These are phyloP conservation scores for Cydia splendana DNA, from an alignment of 1,140 invertebrate genomes.

Conservation along the genomic window DNA sequence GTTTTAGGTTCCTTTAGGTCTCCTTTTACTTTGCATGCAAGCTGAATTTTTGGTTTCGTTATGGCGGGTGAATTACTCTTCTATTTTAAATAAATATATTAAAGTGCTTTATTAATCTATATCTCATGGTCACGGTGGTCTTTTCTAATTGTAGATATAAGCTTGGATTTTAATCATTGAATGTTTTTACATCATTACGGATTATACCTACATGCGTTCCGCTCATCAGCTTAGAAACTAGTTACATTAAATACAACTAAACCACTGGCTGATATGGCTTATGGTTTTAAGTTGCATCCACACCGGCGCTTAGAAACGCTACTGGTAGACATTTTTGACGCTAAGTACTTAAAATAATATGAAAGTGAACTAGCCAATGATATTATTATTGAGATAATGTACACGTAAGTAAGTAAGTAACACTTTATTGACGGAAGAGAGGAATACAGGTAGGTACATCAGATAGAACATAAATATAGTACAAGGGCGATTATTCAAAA, in stretches of 20 bases:
- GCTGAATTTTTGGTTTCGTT: too few relatives aligned
- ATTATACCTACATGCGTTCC: constrained; percentile 10
- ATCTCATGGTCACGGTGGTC: neutral
- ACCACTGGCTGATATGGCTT: neutral
- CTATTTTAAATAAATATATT: too few relatives aligned
- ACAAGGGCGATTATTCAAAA: too few relatives aligned
- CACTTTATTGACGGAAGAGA: too few relatives aligned
- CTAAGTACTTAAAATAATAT: neutral
- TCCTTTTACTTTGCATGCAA: too few relatives aligned
- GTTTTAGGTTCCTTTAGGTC: too few relatives aligned
- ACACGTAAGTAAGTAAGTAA: too few relatives aligned
- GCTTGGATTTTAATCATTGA: neutral
- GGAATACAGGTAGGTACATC: too few relatives aligned
- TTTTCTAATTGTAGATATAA: neutral
- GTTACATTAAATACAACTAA: constrained; percentile 26
- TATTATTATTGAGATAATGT: too few relatives aligned
- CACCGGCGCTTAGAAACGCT: neutral
- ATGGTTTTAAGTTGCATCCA: neutral
- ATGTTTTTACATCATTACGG: constrained; percentile 15
- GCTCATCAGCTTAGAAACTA: constrained; percentile 24
- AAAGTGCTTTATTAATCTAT: neutral
- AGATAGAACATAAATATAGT: too few relatives aligned
- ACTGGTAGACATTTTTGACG: neutral
- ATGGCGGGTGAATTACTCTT: too few relatives aligned
- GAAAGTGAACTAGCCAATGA: too few relatives aligned